These are phyloP conservation scores for Hylia prasina DNA, from an alignment of 2,113 vertebrate genomes.

Conservation along the genomic window DNA sequence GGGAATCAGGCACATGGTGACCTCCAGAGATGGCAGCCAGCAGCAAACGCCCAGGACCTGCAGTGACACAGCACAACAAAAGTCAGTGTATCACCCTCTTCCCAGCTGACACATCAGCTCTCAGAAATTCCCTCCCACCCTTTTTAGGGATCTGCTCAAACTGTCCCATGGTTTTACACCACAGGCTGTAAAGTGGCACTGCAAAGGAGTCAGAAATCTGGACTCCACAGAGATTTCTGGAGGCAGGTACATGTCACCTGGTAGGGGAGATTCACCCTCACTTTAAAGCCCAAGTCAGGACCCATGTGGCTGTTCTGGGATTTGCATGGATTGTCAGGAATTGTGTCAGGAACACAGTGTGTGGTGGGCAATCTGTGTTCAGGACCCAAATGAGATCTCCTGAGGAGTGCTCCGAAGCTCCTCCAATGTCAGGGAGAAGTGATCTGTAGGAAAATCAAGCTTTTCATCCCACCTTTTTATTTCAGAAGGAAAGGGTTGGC, in stretches of 20 bases:
- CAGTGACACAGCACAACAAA: not conserved
- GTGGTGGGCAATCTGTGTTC: not conserved
- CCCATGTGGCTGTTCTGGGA: fast-evolving
- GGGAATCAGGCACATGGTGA: not conserved
- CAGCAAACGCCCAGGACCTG: not conserved
- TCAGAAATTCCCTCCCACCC: not conserved
- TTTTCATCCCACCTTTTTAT: not conserved
- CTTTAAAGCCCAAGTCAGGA: not conserved
- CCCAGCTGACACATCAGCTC: fast-evolving
- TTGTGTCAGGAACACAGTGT: no score
- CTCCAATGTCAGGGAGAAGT: not conserved
- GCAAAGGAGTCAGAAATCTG: not conserved
- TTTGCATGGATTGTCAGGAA: not conserved
- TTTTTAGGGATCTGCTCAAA: not conserved
- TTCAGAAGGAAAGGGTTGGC: not conserved
- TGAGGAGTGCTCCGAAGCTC: not conserved
- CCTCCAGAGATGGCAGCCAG: not conserved
- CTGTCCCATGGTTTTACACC: fast-evolving
- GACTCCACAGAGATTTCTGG: not conserved
- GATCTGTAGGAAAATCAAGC: not conserved
- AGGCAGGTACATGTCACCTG: not conserved
- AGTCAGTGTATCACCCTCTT: not conserved
- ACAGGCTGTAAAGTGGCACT: no score
- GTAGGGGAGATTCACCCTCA: not conserved
- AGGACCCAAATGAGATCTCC: not conserved